Evolutionary conservation across 2,797 vertebrate species (phyloP), one percentile per base, ranked within the genome.

Genomic region (Gadopsis marmoratus): DNA sequence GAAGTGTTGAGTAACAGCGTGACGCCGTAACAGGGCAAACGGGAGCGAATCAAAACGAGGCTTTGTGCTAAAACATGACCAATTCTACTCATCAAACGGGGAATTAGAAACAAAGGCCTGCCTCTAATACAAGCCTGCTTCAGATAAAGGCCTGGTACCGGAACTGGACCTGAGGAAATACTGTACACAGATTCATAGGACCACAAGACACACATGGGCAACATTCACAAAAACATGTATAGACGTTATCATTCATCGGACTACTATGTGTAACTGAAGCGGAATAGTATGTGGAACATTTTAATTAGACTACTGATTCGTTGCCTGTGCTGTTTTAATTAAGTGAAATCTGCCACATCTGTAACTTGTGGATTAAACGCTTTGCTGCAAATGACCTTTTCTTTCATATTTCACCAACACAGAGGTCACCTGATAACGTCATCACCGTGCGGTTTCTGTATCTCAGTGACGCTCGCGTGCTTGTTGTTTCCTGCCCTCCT

Each of bases 341-440:
- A 6, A 23, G 12, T 10, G 63, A 35, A 65, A 65, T 65, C 62
- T 59, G 31, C 31, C 31, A 5, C 2, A 31, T 39, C 33, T 37
- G n/a, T 29, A 61, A 21, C 51, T 41, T 71, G 47, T 41, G 33
- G 14, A 11, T 26, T 54, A 55, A 73, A 73, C 71, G 23, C 59
- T 43, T 67, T 35, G 29, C 14, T 7, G 37, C n/a, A 33, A 12
- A 54, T 23, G 33, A 47, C 16, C 26, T 47, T 64, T 26, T 26
- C 37, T 26, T 48, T 58, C 29, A 29, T 26, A 13, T 56, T 35
- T 26, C 39, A 35, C 5, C 14, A 26, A 2, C 60, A 0, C 71
- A 45, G 50, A 64, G 51, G 51, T 74, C 41, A 19, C 5, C 35
- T 11, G 59, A 54, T 62, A 1, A 23, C 3, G 23, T 33, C 12